Percentiles rank a stretch among this genome's conserved stretches.
phyloP scores from a whole-genome alignment of 2,888 invertebrate genomes.

The Ichneumoninae sp. region DNA sequence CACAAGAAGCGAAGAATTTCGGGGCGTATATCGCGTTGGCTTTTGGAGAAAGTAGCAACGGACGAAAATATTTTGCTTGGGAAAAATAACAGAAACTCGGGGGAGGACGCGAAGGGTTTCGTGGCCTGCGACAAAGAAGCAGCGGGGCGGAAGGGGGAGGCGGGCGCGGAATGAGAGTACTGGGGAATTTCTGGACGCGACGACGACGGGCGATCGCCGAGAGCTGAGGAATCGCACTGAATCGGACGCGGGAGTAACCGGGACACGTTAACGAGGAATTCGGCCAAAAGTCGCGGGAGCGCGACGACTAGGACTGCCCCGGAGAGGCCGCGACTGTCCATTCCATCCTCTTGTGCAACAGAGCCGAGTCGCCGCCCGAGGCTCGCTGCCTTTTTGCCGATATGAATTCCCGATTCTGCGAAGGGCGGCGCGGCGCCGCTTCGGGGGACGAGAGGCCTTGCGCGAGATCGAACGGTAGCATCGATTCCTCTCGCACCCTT shows the following conservation, averaged over 20 bases:
- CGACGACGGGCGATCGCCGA: conserved; percentile 42
- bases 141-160: not conserved
- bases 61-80: not conserved
- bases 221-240: conserved; percentile 17
- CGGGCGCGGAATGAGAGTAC: conserved; percentile 28
- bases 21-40: not conserved
- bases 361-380: conserved; percentile 26
- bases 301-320: conserved; percentile 9
- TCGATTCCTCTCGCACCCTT: not conserved
- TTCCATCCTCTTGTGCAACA: conserved; percentile 69
- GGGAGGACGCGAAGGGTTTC: not conserved
- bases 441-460: not conserved
- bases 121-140: not conserved
- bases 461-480: conserved; percentile 22
- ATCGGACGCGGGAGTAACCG: conserved; percentile 1
- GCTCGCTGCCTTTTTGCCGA: conserved; percentile 71
- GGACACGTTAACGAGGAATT: conserved; percentile 66
- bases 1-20: conserved; percentile 4
- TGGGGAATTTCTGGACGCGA: conserved; percentile 57
- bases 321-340: conserved; percentile 50
- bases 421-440: conserved; percentile 64
- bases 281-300: conserved; percentile 36
- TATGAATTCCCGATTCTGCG: conserved; percentile 78
- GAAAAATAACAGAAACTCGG: not conserved
- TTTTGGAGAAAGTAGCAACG: conserved; percentile 5